Base-by-base conservation (phyloP, 2,797 vertebrate genomes). In the Lemur catta region DNA sequence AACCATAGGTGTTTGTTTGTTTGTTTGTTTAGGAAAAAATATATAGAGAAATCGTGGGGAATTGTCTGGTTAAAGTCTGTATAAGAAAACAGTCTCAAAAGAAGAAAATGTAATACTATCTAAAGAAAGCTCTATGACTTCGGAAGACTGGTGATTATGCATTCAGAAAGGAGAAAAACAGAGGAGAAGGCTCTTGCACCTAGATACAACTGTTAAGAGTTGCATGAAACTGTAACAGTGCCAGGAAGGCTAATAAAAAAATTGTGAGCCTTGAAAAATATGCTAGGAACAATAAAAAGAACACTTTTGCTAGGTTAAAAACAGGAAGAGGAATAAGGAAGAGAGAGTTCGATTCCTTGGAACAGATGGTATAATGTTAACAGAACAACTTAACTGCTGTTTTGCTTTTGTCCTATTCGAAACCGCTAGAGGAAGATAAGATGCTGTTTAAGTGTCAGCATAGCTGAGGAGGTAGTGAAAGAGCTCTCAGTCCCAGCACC, bases 321-420 rank as follows among this genome's bases (percentile, higher is more conserved):
- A 85, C 96, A 93, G 78, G 85, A 94, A 95, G 84, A 92, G 33
- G 55, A 75, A 81, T 20, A 79, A 74, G 35, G 52, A 87, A 88
- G 75, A 78, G 57, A 57, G 28, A 67, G 28, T 75, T 41, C 57
- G 63, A 46, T 57, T 91, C 55, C 69, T 85, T 81, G 18, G 72
- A 95, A 81, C 96, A 96, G 94, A 96, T 88, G 91, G 92, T 2
- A 18, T 48, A 72, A 82, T 61, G 84, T 86, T 86, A 88, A 81
- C 71, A 57, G 74, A 90, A 90, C 35, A 55, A 63, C 61, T 88
- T 76, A 52, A 84, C 38, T 72, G 65, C 78, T 61, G 52, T 71
- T 69, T 88, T 67, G 71, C 43, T 82, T 52, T 81, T 82, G 61
- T 75, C 85, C 26, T 82, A 2, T 78, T 92, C 74, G 41, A 46